These are phyloP conservation scores for Epizoanthus rinbou DNA, from an alignment of 92 coral and sea anemone genomes.

Conservation along the genomic window DNA sequence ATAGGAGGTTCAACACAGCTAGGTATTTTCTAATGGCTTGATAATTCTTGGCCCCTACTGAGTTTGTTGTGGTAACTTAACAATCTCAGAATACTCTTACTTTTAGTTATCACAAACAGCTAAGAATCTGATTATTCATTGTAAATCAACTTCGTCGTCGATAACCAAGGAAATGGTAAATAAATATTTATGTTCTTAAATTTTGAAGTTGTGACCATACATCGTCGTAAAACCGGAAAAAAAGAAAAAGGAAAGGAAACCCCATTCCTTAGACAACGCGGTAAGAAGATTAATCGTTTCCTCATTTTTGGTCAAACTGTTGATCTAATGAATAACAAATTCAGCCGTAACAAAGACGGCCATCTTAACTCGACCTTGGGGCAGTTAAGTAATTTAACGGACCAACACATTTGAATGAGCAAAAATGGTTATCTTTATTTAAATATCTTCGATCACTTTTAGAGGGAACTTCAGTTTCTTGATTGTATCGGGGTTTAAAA, in stretches of 20 bases:
- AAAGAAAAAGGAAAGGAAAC: too few relatives aligned
- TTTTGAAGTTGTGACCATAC: too few relatives aligned
- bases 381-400: slow-evolving; percentile 8
- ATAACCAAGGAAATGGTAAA: too few relatives aligned
- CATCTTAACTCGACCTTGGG: slow-evolving; percentile 28
- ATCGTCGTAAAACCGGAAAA: too few relatives aligned
- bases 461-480: not conserved
- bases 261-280: too few relatives aligned
- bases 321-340: slow-evolving; percentile 21
- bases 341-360: slow-evolving; percentile 20
- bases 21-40: not conserved
- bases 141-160: too few relatives aligned
- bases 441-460: not conserved
- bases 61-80: not conserved
- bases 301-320: too few relatives aligned
- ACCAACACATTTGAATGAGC: not conserved
- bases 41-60: slow-evolving; percentile 7
- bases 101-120: too few relatives aligned
- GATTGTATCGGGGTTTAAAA: not conserved
- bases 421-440: not conserved
- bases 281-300: too few relatives aligned
- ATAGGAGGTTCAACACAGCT: not conserved
- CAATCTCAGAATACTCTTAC: not conserved
- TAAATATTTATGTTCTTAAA: too few relatives aligned
- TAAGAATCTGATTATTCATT: too few relatives aligned